Evolutionary conservation across 2,888 invertebrate genomes (phyloP).

Genomic region (Hydriomena furcata): DNA sequence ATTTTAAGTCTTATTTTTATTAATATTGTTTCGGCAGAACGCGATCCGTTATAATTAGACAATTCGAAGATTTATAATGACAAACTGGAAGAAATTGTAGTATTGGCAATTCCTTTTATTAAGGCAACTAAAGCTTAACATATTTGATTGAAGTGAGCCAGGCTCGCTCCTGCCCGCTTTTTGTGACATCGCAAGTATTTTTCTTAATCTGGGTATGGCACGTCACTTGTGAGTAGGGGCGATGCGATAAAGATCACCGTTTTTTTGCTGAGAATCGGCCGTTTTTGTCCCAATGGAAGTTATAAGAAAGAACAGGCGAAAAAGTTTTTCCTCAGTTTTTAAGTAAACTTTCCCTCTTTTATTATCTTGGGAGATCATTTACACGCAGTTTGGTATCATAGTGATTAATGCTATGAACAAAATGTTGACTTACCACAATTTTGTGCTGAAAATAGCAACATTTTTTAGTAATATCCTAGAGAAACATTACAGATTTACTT

Average conservation of each 20-base stretch:
- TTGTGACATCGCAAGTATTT: constrained; percentile 62
- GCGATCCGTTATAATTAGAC: too few species aligned
- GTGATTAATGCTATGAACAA: too few species aligned
- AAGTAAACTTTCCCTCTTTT: background rate
- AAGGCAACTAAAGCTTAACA: background rate
- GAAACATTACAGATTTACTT: too few species aligned
- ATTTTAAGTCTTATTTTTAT: too few species aligned
- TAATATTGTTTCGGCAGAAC: too few species aligned
- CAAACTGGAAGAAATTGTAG: too few species aligned
- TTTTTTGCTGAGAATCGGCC: constrained; percentile 3
- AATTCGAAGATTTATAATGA: too few species aligned
- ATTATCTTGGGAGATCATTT: background rate
- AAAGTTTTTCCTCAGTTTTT: constrained; percentile 6
- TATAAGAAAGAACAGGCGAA: background rate
- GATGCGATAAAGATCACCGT: constrained; percentile 17
- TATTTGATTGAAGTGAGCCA: constrained; percentile 5
- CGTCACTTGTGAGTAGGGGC: constrained; percentile 20
- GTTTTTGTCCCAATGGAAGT: constrained; percentile 8
- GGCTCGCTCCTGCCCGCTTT: constrained; percentile 50
- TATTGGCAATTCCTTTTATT: too few species aligned
- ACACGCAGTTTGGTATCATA: too few species aligned
- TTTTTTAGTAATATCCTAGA: too few species aligned
- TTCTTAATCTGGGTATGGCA: constrained; percentile 58
- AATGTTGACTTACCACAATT: too few species aligned
- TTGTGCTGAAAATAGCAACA: too few species aligned